These are phyloP conservation scores for Macaria notata DNA, from an alignment of 2,888 invertebrate genomes.

Conservation along the genomic window DNA sequence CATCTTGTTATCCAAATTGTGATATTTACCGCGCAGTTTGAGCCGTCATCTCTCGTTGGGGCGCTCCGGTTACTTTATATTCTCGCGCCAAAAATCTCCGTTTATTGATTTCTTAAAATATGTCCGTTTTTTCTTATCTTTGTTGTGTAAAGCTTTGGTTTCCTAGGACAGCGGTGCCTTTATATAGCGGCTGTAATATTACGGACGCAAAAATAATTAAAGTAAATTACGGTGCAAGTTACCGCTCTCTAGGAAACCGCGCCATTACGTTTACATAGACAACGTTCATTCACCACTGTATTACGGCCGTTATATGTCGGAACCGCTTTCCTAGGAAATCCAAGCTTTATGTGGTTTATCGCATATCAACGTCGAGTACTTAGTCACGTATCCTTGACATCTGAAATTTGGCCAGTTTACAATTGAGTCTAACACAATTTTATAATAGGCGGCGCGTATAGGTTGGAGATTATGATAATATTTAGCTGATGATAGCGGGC, in stretches of 20 bases:
- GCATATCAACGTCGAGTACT: slow-evolving; percentile 11
- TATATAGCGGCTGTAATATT: too few relatives aligned
- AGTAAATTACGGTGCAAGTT: too few relatives aligned
- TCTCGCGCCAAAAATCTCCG: not conserved
- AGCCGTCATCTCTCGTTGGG: not conserved
- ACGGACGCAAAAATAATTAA: too few relatives aligned
- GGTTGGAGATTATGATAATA: too few relatives aligned
- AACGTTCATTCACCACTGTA: too few relatives aligned
- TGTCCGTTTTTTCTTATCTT: slow-evolving; percentile 14
- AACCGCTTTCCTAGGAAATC: too few relatives aligned
- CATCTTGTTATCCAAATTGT: not conserved
- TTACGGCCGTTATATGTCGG: too few relatives aligned
- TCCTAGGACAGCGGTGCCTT: too few relatives aligned
- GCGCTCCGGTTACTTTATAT: not conserved
- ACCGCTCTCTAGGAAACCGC: too few relatives aligned
- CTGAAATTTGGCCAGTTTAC: slow-evolving; percentile 12
- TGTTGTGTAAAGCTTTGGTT: too few relatives aligned
- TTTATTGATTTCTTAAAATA: not conserved
- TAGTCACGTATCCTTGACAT: slow-evolving; percentile 20
- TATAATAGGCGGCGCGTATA: not conserved
- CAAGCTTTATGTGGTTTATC: slow-evolving; percentile 16
- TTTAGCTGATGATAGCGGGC: too few relatives aligned
- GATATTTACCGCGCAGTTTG: not conserved
- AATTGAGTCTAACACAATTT: slow-evolving; percentile 6
- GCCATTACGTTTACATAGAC: too few relatives aligned